Percentiles rank a stretch among this genome's conserved stretches.
Evolutionary conservation across 2,113 vertebrate species (phyloP).

Genomic region (Pygoscelis antarcticus): DNA sequence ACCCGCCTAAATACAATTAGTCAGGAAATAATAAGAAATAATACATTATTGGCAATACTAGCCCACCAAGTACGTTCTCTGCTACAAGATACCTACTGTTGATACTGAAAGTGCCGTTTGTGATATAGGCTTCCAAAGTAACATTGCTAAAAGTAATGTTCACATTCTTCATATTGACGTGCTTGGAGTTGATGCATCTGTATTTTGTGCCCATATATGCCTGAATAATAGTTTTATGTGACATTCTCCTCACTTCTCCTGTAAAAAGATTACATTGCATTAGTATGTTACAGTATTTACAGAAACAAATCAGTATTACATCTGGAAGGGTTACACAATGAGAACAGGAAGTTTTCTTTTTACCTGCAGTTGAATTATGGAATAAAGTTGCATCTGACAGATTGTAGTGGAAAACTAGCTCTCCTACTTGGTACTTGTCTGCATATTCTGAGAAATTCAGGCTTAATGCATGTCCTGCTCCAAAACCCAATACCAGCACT

Average conservation of each 20-base stretch:
- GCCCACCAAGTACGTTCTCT: not conserved
- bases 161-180: slow-evolving; percentile 53
- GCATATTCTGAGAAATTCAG: slow-evolving; percentile 78
- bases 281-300: not conserved
- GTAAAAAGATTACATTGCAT: not conserved
- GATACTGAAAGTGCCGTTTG: slow-evolving; percentile 75
- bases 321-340: not conserved
- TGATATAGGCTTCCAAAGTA: slow-evolving; percentile 87
- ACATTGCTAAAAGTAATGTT: slow-evolving; percentile 75
- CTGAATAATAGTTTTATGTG: slow-evolving; percentile 58
- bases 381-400: slow-evolving; percentile 83
- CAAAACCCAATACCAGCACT: slow-evolving; percentile 76
- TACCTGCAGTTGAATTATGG: slow-evolving; percentile 79
- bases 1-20: not conserved
- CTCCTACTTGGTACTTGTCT: slow-evolving; percentile 75
- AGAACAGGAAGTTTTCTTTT: not conserved
- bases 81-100: slow-evolving; percentile 73
- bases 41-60: not conserved
- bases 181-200: slow-evolving; percentile 73
- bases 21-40: not conserved
- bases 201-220: slow-evolving; percentile 84
- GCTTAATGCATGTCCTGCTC: slow-evolving; percentile 73
- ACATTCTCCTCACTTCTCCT: slow-evolving; percentile 13
- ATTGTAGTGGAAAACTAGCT: slow-evolving; percentile 82
- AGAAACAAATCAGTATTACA: not conserved